phyloP scores from a whole-genome alignment of 2,113 vertebrate genomes.

The Bujurquina vittata region DNA sequence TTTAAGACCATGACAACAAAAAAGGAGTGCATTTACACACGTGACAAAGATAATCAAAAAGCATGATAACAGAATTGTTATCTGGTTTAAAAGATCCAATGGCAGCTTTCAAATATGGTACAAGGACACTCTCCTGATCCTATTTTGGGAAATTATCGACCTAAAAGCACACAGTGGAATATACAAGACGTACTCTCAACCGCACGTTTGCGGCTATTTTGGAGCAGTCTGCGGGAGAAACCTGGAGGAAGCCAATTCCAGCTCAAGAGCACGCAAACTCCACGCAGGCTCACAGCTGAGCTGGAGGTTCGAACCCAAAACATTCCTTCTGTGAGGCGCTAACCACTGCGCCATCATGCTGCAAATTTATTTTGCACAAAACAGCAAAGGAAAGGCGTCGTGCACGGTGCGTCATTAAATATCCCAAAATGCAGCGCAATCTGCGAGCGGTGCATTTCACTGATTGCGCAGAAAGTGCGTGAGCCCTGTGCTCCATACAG shows the following conservation, averaged over 20 bases:
- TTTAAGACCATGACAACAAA: not conserved
- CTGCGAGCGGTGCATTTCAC: not conserved
- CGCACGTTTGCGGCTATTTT: not conserved
- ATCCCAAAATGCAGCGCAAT: not conserved
- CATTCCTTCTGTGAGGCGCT: not conserved
- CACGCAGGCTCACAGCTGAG: not conserved
- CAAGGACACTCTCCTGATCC: not conserved
- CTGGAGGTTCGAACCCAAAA: not conserved
- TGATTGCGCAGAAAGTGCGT: not conserved
- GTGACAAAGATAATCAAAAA: rapidly evolving
- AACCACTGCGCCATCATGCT: not conserved
- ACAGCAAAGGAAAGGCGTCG: not conserved
- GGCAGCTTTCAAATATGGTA: no score
- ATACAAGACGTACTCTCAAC: not conserved
- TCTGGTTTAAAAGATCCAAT: not conserved
- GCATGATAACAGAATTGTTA: not conserved
- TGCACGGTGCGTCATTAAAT: not conserved
- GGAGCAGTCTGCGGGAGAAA: no score
- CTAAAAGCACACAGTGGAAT: not conserved
- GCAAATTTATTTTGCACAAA: not conserved
- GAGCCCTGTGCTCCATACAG: no score
- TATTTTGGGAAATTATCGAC: not conserved
- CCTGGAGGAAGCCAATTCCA: not conserved
- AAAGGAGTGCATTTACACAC: no score
- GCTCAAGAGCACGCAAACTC: not conserved